Base-by-base conservation (phyloP, 2,797 vertebrate species). In the Hyperoplus lanceolatus region DNA sequence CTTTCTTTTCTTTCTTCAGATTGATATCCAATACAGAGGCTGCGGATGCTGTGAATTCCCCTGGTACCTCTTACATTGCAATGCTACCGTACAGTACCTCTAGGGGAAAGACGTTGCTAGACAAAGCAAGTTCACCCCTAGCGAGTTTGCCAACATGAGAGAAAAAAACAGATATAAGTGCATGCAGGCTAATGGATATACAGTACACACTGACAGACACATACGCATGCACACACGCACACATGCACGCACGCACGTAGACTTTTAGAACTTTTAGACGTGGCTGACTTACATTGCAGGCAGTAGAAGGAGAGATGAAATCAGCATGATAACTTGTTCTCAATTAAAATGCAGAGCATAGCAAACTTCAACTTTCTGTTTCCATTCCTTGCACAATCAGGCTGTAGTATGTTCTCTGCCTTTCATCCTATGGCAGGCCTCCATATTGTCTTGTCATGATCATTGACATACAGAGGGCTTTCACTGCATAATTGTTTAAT, bases 291-390 rank as follows among this genome's bases (percentile, higher is more conserved):
- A 73, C 43, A 80, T 74, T 79, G 72, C 71, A 81, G 70, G 81
- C 77, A 58, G 67, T 71, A 73, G 70, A 74, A 77, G 66, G 39
- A 58, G 53, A 87, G 79, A 91, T 93, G 83, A 85, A 90, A 92
- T 90, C 85, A 80, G 62, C 70, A 76, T 70, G 80, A 83, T 77
- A 75, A 84, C 67, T 84, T 83, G 68, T 87, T 86, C 79, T 86
- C 81, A 90, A 87, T 91, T 92, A 88, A 89, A 90, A 93, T 81
- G 57, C 74, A 80, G 71, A 87, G 65, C 73, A 73, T 59, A 58
- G 46, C 51, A 36, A 62, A 45, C 49, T 42, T 73, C 54, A 50
- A 63, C 41, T 50, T 54, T 60, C 16, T 55, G 43, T 62, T 57
- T 76, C 2, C 39, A 58, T 50, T 77, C 62, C 42, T 1, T 1